Percentiles rank a stretch among this genome's conserved stretches.
These are phyloP conservation scores for Drosophila saltans DNA, from an alignment of 1,140 invertebrate genomes.

Conservation along the genomic window DNA sequence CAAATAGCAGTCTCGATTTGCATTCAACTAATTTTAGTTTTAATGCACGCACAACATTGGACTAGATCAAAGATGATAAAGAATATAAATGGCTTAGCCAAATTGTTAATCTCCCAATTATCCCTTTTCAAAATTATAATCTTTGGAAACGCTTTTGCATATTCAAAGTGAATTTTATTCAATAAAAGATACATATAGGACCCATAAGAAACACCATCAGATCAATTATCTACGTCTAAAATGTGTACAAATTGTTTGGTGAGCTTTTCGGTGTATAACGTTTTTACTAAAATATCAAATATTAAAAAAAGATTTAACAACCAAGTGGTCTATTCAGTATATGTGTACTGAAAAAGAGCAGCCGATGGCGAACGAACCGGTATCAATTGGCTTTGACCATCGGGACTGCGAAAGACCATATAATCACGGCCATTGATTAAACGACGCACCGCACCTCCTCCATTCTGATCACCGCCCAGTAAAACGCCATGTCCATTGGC, in stretches of 20 bases:
- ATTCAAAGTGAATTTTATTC: conserved; percentile 23
- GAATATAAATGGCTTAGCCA: background rate
- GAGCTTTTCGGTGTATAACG: conserved; percentile 9
- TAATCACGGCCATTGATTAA: conserved; percentile 90
- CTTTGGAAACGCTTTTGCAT: background rate
- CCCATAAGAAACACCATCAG: background rate
- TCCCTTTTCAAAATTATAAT: no score
- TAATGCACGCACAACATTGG: conserved; percentile 47
- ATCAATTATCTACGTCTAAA: conserved; percentile 13
- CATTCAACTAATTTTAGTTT: conserved; percentile 57
- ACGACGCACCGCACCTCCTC: conserved; percentile 74
- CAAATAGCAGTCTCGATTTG: conserved; percentile 58
- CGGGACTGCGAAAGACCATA: conserved; percentile 85
- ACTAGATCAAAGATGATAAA: conserved; percentile 27
- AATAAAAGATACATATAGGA: background rate
- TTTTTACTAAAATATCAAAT: no score
- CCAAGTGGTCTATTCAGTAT: conserved; percentile 67
- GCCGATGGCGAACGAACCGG: conserved; percentile 89
- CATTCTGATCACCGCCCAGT: conserved; percentile 35
- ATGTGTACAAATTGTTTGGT: conserved; percentile 31
- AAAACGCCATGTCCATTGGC: conserved; percentile 43
- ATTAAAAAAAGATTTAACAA: no score
- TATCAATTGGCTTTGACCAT: conserved; percentile 87
- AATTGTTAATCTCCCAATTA: no score
- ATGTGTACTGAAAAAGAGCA: conserved; percentile 87